These are phyloP conservation scores for Mirza zaza DNA, from an alignment of 2,113 vertebrate species.

Conservation along the genomic window DNA sequence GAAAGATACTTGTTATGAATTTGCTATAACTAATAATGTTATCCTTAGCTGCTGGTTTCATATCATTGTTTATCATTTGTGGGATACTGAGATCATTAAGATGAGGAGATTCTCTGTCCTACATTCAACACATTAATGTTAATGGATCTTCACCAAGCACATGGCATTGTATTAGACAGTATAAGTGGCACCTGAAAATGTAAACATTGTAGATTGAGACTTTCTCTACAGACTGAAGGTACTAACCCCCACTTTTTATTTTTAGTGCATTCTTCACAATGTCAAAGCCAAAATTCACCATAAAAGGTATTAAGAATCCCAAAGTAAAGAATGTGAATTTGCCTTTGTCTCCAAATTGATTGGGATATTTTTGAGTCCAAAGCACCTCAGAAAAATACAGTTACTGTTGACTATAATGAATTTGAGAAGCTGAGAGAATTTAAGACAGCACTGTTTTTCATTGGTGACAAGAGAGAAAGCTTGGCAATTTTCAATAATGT, in stretches of 20 bases:
- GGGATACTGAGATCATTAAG: neutral
- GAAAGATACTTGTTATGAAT: constrained; percentile 56
- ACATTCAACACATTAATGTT: neutral
- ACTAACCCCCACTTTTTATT: neutral
- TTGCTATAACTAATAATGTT: constrained; percentile 33
- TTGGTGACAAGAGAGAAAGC: neutral
- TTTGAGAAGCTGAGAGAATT: neutral
- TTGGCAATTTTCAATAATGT: neutral
- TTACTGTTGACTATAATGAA: neutral
- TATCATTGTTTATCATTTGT: neutral
- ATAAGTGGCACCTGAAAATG: constrained; percentile 36
- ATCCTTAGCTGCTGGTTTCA: constrained; percentile 42
- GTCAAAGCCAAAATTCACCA: too few relatives aligned
- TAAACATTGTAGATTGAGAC: neutral
- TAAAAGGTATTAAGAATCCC: too few relatives aligned
- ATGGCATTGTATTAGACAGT: constrained; percentile 54
- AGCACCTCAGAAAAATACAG: constrained; percentile 58
- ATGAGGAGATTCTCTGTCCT: neutral
- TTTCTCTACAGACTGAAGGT: neutral
- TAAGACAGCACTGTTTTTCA: neutral
- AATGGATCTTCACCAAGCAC: constrained; percentile 42
- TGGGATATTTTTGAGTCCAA: constrained; percentile 18
- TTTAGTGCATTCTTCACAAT: neutral
- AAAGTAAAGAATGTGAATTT: too few relatives aligned
- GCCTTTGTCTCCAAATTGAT: constrained; percentile 30